Conservation (phyloP, 2,797 vertebrate genomes). For the Pantherophis alleghaniensis region DNA sequence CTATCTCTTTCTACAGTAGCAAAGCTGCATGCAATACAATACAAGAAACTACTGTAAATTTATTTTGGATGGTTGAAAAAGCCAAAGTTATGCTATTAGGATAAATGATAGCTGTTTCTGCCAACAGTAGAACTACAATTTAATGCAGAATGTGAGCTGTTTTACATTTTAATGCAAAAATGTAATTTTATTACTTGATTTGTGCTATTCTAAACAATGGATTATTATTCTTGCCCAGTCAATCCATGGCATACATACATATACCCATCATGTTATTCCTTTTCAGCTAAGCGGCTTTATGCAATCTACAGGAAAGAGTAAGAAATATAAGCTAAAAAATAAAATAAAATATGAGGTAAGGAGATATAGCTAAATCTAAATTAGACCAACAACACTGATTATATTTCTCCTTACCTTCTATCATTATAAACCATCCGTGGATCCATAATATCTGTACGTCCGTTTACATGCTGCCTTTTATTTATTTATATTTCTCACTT, state of each 20-base stretch:
- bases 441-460: not conserved
- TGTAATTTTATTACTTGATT: slow-evolving; percentile 3
- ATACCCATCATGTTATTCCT: not conserved
- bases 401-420: not conserved
- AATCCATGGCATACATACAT: not conserved
- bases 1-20: not conserved
- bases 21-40: not conserved
- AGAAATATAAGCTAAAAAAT: not conserved
- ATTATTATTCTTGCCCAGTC: not conserved
- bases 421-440: not conserved
- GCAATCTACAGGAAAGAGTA: not conserved
- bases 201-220: not conserved
- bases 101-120: not conserved
- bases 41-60: not conserved
- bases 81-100: not conserved
- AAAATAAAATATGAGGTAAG: not conserved
- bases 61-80: not conserved
- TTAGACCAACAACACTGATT: not conserved
- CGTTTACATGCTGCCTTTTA: not conserved
- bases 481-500: not conserved
- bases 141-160: not conserved
- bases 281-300: not conserved
- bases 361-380: not conserved
- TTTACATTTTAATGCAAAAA: not conserved
- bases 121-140: not conserved